Percentiles rank a stretch among this genome's conserved stretches.
phyloP scores from a whole-genome alignment of 64 coral and sea anemone genomes.

The Hydrozoanthus tunicans region DNA sequence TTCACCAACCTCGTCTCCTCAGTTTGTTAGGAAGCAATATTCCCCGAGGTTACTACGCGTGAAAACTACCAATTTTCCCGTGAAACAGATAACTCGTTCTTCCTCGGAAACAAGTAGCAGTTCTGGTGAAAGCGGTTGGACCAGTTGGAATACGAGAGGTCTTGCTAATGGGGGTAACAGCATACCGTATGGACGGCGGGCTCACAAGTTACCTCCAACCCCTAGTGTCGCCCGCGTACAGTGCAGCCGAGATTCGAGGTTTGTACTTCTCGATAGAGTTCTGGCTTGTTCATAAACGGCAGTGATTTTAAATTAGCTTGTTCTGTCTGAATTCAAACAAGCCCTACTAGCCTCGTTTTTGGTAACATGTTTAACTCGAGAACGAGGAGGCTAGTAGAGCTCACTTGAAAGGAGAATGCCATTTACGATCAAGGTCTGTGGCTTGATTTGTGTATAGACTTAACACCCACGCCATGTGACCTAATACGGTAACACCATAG shows the following conservation, averaged over 20 bases:
- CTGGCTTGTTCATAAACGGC: too few species aligned
- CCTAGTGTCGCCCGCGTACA: slow-evolving; percentile 15
- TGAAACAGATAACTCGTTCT: slow-evolving; percentile 57
- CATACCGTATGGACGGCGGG: slow-evolving; percentile 38
- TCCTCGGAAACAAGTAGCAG: slow-evolving; percentile 90
- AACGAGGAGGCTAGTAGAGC: too few species aligned
- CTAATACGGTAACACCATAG: too few species aligned
- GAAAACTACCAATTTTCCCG: slow-evolving; percentile 9
- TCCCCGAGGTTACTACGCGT: slow-evolving; percentile 64
- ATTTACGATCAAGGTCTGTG: too few species aligned
- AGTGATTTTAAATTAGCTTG: too few species aligned
- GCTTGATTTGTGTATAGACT: too few species aligned
- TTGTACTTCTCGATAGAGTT: not conserved
- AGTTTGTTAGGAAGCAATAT: slow-evolving; percentile 44
- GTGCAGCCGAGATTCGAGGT: slow-evolving; percentile 35
- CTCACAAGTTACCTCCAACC: slow-evolving; percentile 57
- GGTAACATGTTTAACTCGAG: too few species aligned
- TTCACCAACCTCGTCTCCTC: slow-evolving; percentile 57
- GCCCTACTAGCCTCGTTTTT: too few species aligned
- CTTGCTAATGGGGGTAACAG: not conserved
- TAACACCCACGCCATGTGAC: too few species aligned
- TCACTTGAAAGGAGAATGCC: too few species aligned
- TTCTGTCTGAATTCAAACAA: too few species aligned
- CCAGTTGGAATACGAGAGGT: slow-evolving; percentile 1
- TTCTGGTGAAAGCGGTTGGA: slow-evolving; percentile 77